Evolutionary conservation across 2,797 vertebrate genomes (phyloP), one percentile per base, ranked within the genome.

Genomic region (Hydrolagus colliei): DNA sequence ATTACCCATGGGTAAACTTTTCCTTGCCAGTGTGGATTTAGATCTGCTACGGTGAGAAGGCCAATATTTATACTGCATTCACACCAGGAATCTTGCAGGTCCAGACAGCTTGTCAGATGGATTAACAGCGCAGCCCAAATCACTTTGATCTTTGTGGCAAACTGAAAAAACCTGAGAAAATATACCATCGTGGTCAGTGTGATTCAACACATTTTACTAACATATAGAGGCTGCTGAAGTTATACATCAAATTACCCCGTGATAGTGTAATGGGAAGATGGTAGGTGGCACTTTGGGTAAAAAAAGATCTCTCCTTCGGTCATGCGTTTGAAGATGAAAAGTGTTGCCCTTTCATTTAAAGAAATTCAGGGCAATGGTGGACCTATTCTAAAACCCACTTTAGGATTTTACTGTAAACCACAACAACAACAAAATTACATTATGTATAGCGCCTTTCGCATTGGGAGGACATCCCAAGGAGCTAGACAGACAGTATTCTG

Each of bases 31-130:
- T 13, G 67, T 73, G 82, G 82, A 80, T 85, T 87, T 86, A 75
- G 76, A 85, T 65, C 0, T 61, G 22, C 77, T 85, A 78, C 16
- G 18, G 0, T 6, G 79, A 35, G 61, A 90, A 88, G 86, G 0
- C 12, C 85, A 88, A 88, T 89, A 87, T 87, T 84, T 63, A 84
- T 67, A 71, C 63, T 63, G 10, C 65, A 35, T 10, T 84, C 79
- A 84, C 79, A 84, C 65, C 63, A 71, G 79, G 63, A 52, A 63
- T 71, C 63, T 77, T 68, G 63, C 65, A 84, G 52, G 79, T 71
- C 68, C 68, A 67, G 79, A 84, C 71, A 84, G 71, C 32, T 63
- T 84, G 65, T 67, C 41, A 68, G 32, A 35, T 84, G 32, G 65
- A 84, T 52, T 52, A 52, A 52, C 41, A 52, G 27, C 41, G 79